Evolutionary conservation across 2,797 vertebrate genomes (phyloP), one percentile per base, ranked within the genome.

Genomic region (Lates japonicus): DNA sequence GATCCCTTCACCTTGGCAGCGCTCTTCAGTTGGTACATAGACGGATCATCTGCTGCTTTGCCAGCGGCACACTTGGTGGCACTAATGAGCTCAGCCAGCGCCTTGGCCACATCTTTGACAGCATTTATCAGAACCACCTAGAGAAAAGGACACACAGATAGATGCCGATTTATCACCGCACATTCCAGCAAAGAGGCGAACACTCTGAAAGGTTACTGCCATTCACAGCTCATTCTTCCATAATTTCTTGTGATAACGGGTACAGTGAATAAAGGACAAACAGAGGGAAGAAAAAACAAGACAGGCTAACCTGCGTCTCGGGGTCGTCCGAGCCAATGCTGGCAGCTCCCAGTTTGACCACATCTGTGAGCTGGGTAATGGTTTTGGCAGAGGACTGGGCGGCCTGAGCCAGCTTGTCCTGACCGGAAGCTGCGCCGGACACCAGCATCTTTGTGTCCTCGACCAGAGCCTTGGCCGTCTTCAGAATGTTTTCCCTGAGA

Each of bases 41-140:
- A 99, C 0, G 98, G 97, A 90, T 99, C 98, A 11, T 99, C 98
- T 0, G 98, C 98, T 0, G 97, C 95, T 86, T 99, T 99, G 82
- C 98, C 98, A 13, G 98, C 94, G 5, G 98, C 98, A 89, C 98
- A 97, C 90, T 99, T 99, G 73, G 98, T 99, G 81, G 98, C 97
- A 81, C 98, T 94, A 63, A 99, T 99, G 90, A 99, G 97, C 90
- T 99, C 98, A 3, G 97, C 97, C 83, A 99, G 95, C 10, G 98
- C 98, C 90, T 99, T 99, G 59, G 98, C 98, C 76, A 99, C 98
- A 1, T 99, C 98, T 93, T 99, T 98, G 73, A 99, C 97, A 37
- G 98, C 98, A 25, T 99, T 99, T 93, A 99, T 99, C 82, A 99
- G 92, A 63, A 99, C 98, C 88, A 99, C 98, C 98, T 99, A 81